Percentiles rank a stretch among this genome's conserved stretches.
Conservation (phyloP, 2,888 invertebrate species). For the Ichneumoninae sp. region DNA sequence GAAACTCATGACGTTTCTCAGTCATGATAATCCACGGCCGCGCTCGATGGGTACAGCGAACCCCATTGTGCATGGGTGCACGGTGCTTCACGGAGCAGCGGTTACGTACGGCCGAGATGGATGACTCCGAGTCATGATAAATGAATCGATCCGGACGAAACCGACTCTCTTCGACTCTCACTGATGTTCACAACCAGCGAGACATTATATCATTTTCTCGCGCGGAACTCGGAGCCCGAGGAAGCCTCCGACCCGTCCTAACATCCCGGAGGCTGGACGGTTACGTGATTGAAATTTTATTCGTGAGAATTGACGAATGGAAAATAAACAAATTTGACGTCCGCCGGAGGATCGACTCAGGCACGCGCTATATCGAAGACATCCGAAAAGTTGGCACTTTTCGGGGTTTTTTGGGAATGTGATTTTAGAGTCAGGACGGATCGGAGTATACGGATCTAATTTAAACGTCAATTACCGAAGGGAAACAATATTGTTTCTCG, state of each 20-base stretch:
- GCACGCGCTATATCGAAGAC: constrained; percentile 29
- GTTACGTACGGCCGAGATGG: constrained; percentile 56
- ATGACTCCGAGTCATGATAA: constrained; percentile 58
- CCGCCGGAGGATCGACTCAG: constrained; percentile 19
- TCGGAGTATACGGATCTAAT: neutral
- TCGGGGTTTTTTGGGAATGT: constrained; percentile 8
- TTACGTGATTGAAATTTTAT: constrained; percentile 28
- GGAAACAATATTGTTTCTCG: neutral
- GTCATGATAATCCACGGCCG: constrained; percentile 12
- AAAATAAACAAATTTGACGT: constrained; percentile 6
- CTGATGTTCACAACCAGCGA: constrained; percentile 9
- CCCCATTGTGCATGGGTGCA: constrained; percentile 17
- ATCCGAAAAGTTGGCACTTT: constrained; percentile 23
- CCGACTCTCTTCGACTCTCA: constrained; percentile 28
- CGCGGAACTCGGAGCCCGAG: constrained; percentile 40
- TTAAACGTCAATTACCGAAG: neutral
- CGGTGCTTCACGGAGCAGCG: constrained; percentile 3
- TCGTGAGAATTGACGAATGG: constrained; percentile 26
- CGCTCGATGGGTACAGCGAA: neutral
- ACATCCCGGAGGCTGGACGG: neutral
- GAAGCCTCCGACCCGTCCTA: neutral
- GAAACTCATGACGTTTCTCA: constrained; percentile 31
- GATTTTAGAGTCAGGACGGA: neutral
- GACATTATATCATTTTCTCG: constrained; percentile 62
- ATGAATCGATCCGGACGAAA: constrained; percentile 60